phyloP scores from a whole-genome alignment of 2,113 vertebrate species.

The Siphamia tubifer region DNA sequence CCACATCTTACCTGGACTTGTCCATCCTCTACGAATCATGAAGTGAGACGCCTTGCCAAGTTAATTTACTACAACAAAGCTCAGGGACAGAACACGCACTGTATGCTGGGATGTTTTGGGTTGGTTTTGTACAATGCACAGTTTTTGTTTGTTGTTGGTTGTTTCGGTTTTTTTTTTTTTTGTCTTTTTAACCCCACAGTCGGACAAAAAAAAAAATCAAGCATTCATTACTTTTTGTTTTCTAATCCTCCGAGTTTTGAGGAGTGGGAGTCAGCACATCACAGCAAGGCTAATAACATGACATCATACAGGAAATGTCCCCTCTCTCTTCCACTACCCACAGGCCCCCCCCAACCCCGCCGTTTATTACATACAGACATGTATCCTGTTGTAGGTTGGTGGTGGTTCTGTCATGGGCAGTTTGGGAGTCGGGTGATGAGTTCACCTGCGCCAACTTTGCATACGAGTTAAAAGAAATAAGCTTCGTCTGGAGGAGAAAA shows the following conservation, averaged over 20 bases:
- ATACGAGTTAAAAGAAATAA: neutral
- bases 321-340: conserved; percentile 41
- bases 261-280: conserved; percentile 35
- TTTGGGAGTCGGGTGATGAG: conserved; percentile 27
- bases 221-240: conserved; percentile 1
- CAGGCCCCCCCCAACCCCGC: neutral
- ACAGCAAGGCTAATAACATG: conserved; percentile 60
- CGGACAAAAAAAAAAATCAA: neutral
- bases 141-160: no score
- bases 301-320: conserved; percentile 57
- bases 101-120: neutral
- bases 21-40: conserved; percentile 66
- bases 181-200: neutral
- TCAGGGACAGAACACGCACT: conserved; percentile 15
- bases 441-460: neutral
- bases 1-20: conserved; percentile 77
- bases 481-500: neutral
- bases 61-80: conserved; percentile 48
- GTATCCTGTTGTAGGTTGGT: conserved; percentile 1
- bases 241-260: neutral
- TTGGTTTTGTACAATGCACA: neutral
- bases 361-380: neutral
- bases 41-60: conserved; percentile 26
- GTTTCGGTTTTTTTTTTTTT: neutral
- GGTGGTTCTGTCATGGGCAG: conserved; percentile 36